Evolutionary conservation across 2,888 invertebrate species (phyloP).

Genomic region (Ennomos quercinarius): DNA sequence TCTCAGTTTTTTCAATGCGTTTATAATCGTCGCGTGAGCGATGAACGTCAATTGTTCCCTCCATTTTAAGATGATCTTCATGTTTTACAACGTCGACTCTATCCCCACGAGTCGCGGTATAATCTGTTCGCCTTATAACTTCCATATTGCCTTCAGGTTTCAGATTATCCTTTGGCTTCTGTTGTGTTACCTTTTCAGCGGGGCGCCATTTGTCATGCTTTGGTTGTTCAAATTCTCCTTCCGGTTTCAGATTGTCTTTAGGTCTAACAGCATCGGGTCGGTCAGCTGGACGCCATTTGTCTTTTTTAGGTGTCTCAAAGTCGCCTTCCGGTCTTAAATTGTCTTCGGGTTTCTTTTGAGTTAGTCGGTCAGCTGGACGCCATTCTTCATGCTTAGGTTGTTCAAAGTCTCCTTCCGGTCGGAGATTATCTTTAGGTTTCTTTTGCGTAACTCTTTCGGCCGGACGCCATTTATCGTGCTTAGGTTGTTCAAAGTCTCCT

Average conservation of each 20-base stretch:
- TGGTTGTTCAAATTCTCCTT: constrained; percentile 72
- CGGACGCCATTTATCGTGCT: constrained; percentile 59
- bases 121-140: constrained; percentile 70
- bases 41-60: constrained; percentile 85
- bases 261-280: constrained; percentile 55
- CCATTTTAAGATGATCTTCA: constrained; percentile 89
- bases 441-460: constrained; percentile 71
- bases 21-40: constrained; percentile 85
- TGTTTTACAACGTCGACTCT: constrained; percentile 86
- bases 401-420: constrained; percentile 84
- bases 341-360: constrained; percentile 68
- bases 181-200: constrained; percentile 67
- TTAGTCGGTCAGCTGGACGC: constrained; percentile 63
- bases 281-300: constrained; percentile 70
- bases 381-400: constrained; percentile 64
- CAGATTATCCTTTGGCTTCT: constrained; percentile 85
- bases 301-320: constrained; percentile 74
- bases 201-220: constrained; percentile 59
- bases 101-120: constrained; percentile 84
- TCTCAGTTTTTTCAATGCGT: constrained; percentile 82
- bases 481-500: constrained; percentile 73
- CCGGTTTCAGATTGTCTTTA: constrained; percentile 61
- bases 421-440: constrained; percentile 79
- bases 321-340: constrained; percentile 87
- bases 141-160: constrained; percentile 86